Evolutionary conservation across 53 echinoderm and acorn worm species (phyloP), one percentile per base, ranked within the genome.

Genomic region (Echinarachnius parma): DNA sequence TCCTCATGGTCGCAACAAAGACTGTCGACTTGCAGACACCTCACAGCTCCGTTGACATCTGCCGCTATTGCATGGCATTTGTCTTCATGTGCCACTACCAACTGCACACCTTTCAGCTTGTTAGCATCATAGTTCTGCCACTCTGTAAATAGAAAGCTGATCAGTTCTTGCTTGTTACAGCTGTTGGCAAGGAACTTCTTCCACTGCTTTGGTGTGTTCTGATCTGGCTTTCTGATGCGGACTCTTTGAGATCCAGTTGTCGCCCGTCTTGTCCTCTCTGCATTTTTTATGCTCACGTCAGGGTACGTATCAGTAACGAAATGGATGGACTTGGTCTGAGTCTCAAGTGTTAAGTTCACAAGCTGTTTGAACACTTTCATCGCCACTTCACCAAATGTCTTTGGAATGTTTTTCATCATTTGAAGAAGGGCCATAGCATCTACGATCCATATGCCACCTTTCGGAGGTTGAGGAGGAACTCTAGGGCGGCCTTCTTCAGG

Each of bases 281-380:
- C 60, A 70, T 87, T 82, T 63, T 86, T 86, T 20, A 86, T 77
- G 61, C 75, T 75, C 5, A 75, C 19, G 2, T 62, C 70, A 14
- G 57, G 69, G 72, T 87, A 82, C 39, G 54, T 81, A 62, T 87
- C 87, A 32, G 60, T 84, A 18, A 88, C 89, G 75, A 88, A 88
- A 66, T 88, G 89, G 21, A 88, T 31, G 31, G 13, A 28, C 15
- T 54, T 37, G 11, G 64, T 46, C 13, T 63, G 53, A 13, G 74
- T 32, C 9, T 20, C 5, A 5, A 62, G 11, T 16, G 82, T 60
- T 19, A 62, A 8, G 44, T 63, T 62, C 13, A 52, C 53, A 0
- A 82, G 42, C 64, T 62, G 64, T 16, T 53, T 48, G 28, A 82
- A 37, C 22, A 82, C 23, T 20, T 53, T 62, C 22, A 44, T 25